Conservation (phyloP, 2,113 vertebrate genomes). For the Pelodiscus sinensis region DNA sequence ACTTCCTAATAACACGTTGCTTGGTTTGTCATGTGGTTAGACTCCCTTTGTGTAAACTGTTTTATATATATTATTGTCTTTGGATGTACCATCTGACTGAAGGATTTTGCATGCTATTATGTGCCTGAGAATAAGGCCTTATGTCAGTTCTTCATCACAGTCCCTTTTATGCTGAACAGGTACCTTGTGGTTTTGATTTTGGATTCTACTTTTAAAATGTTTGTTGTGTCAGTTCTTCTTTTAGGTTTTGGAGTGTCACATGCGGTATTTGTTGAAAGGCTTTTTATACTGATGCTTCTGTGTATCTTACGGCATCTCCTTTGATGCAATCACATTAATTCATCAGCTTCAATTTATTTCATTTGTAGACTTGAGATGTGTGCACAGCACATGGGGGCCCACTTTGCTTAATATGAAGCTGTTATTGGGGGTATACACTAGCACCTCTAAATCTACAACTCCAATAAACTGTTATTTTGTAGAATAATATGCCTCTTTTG, state of each 20-base stretch:
- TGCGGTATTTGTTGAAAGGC: neutral
- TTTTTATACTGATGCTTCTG: neutral
- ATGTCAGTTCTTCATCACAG: neutral
- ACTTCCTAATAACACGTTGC: neutral
- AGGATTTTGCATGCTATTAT: neutral
- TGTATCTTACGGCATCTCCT: neutral
- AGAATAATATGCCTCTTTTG: neutral
- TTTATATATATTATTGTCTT: neutral
- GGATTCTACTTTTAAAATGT: neutral
- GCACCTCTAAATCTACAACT: neutral
- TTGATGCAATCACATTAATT: neutral
- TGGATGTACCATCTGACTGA: neutral
- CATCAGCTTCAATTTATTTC: neutral
- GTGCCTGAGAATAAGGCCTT: neutral
- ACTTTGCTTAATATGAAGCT: conserved; percentile 35
- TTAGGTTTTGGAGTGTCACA: neutral
- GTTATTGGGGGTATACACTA: conserved; percentile 32
- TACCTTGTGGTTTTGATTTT: neutral
- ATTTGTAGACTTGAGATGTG: neutral
- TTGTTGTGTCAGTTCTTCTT: neutral
- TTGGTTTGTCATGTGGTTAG: neutral
- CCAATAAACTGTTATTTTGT: neutral
- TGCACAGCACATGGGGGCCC: neutral
- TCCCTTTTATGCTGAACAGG: neutral
- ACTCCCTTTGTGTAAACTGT: neutral